These are phyloP conservation scores for Marmota monax DNA, from an alignment of 2,113 vertebrate species.

Conservation along the genomic window DNA sequence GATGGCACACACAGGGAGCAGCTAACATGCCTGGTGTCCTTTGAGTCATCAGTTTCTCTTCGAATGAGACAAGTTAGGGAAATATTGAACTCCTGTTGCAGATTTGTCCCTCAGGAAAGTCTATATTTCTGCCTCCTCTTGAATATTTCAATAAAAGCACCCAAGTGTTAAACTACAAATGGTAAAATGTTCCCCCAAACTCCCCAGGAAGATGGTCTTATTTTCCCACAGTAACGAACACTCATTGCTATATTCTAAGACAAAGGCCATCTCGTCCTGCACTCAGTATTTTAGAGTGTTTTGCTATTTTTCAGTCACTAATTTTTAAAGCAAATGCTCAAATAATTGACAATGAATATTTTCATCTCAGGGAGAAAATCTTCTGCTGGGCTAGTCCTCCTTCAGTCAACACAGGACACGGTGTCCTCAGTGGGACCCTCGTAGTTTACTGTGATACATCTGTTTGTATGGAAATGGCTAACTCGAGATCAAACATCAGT, in stretches of 20 bases:
- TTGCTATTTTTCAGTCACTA: background rate
- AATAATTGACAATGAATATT: background rate
- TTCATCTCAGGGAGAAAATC: background rate
- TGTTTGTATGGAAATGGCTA: background rate
- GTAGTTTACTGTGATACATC: too few species aligned
- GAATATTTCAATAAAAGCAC: background rate
- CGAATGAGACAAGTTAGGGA: background rate
- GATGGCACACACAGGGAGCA: rapidly evolving
- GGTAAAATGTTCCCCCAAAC: background rate
- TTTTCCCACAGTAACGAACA: background rate
- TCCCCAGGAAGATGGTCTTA: background rate
- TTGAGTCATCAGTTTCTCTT: background rate
- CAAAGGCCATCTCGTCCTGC: background rate
- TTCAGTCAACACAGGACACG: background rate
- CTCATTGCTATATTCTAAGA: background rate
- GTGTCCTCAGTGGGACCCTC: background rate
- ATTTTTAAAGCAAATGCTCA: background rate
- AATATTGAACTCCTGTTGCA: background rate
- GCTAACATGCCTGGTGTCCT: background rate
- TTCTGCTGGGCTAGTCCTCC: rapidly evolving
- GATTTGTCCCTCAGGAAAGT: background rate
- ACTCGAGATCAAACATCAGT: background rate
- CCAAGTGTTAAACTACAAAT: background rate
- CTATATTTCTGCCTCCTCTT: background rate
- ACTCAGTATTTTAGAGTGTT: background rate